phyloP scores from a whole-genome alignment of 2,888 invertebrate genomes.

The Gisinianus flammeolus region DNA sequence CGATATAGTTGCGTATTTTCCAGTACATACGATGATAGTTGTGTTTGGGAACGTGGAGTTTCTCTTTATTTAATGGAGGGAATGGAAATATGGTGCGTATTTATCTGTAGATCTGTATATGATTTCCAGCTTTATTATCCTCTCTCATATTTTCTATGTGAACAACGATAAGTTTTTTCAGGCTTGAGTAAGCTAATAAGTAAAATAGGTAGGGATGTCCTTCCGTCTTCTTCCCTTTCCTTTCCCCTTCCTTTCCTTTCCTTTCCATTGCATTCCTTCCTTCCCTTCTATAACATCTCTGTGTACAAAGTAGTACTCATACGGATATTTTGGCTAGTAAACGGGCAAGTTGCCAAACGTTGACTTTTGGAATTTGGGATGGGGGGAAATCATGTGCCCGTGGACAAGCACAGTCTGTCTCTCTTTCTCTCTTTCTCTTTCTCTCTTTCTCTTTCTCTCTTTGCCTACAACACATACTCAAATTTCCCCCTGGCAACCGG shows the following conservation, averaged over 20 bases:
- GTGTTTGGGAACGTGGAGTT: too few species aligned
- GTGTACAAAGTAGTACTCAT: too few species aligned
- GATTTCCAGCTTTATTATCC: too few species aligned
- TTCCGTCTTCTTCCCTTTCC: background rate
- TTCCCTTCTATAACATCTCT: too few species aligned
- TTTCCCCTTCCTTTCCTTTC: background rate
- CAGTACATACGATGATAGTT: too few species aligned
- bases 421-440: background rate
- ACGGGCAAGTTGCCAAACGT: background rate
- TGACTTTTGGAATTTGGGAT: background rate
- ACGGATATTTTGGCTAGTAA: too few species aligned
- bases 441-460: background rate
- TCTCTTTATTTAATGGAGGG: too few species aligned
- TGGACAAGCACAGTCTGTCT: constrained; percentile 7
- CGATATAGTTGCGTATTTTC: too few species aligned
- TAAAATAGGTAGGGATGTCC: constrained; percentile 14
- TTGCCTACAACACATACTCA: background rate
- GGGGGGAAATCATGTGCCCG: background rate
- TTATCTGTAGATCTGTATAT: too few species aligned
- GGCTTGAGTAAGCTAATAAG: constrained; percentile 13
- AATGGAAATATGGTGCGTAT: too few species aligned
- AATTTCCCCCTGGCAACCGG: background rate
- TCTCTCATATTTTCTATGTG: too few species aligned
- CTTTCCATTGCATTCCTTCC: too few species aligned
- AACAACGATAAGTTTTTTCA: background rate